Percentiles rank a stretch among this genome's conserved stretches.
phyloP scores from a whole-genome alignment of 2,888 invertebrate species.

The Tenodera sinensis region DNA sequence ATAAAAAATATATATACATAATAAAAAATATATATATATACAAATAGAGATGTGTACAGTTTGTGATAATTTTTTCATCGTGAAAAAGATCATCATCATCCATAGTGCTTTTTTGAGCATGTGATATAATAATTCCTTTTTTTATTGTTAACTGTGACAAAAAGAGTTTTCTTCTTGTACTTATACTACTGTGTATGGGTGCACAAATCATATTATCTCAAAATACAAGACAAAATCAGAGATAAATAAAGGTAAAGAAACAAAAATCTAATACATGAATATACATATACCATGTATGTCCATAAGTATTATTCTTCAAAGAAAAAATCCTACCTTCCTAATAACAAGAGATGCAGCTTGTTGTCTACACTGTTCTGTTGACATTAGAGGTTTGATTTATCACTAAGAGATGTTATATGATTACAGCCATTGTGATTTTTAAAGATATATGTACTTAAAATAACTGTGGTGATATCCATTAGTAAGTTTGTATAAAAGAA shows the following conservation, averaged over 20 bases:
- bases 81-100: conserved; percentile 26
- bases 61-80: conserved; percentile 32
- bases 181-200: not conserved
- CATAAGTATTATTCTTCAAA: not conserved
- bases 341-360: not conserved
- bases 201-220: not conserved
- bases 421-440: not conserved
- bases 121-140: conserved; percentile 28
- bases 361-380: not conserved
- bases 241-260: not conserved
- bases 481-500: not conserved
- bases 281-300: not conserved
- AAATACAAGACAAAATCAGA: not conserved
- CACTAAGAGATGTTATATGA: not conserved
- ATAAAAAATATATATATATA: conserved; percentile 21
- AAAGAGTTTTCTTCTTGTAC: not conserved
- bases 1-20: conserved; percentile 23
- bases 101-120: conserved; percentile 31
- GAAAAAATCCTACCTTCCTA: not conserved
- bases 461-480: not conserved
- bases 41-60: conserved; percentile 27
- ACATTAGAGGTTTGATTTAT: not conserved
- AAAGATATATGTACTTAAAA: not conserved
- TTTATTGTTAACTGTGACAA: not conserved
- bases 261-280: not conserved